Evolutionary conservation across 2,113 vertebrate genomes (phyloP).

Genomic region (Acrocephalus arundinaceus): DNA sequence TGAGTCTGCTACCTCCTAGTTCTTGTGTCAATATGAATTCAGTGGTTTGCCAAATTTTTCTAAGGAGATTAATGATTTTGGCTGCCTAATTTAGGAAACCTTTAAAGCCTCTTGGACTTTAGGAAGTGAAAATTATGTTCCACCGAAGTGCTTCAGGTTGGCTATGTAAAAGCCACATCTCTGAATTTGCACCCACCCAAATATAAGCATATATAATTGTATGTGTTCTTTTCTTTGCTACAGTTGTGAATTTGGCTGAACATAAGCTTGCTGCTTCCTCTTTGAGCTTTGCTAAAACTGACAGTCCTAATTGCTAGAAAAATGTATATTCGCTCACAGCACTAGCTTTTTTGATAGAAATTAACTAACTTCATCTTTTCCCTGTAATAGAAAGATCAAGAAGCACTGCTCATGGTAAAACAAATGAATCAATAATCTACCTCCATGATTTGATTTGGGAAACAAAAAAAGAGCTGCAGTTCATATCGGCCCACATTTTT

Average conservation of each 20-base stretch:
- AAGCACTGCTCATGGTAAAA: neutral
- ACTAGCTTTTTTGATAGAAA: neutral
- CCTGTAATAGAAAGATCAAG: neutral
- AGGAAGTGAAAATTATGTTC: neutral
- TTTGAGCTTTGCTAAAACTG: neutral
- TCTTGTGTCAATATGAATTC: slow-evolving; percentile 45
- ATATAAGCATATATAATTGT: neutral
- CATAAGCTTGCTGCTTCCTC: neutral
- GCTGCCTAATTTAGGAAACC: slow-evolving; percentile 4
- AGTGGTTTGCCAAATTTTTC: slow-evolving; percentile 39
- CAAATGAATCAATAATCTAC: neutral
- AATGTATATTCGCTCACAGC: neutral
- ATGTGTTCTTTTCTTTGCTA: neutral
- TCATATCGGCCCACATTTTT: neutral
- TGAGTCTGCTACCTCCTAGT: slow-evolving; percentile 24
- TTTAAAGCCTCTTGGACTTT: slow-evolving; percentile 25
- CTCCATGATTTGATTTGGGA: neutral
- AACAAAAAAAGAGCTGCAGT: neutral
- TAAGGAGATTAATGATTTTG: slow-evolving; percentile 52
- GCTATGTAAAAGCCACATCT: neutral
- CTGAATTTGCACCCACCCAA: neutral
- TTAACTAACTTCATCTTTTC: neutral
- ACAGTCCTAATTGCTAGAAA: neutral
- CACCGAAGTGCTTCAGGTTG: neutral
- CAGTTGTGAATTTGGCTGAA: neutral